These are phyloP conservation scores for Sebastolobus altivelis DNA, from an alignment of 2,797 vertebrate genomes.

Conservation along the genomic window DNA sequence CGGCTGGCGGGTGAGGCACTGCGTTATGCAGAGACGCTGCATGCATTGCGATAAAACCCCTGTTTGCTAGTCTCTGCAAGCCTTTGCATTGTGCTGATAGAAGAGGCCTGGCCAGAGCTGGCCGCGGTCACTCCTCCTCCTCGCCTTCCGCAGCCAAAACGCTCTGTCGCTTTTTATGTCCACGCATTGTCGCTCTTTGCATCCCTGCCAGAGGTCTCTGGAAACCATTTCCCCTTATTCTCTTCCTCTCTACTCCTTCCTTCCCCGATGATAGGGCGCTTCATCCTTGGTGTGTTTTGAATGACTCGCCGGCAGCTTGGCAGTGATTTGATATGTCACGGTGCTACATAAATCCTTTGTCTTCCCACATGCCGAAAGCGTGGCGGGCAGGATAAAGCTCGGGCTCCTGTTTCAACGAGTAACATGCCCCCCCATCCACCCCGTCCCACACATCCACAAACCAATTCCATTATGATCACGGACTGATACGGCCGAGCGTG, in stretches of 20 bases:
- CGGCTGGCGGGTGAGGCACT: conserved; percentile 60
- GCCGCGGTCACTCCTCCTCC: conserved; percentile 40
- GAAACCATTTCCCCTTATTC: conserved; percentile 49
- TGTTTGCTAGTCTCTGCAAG: conserved; percentile 64
- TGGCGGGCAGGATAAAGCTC: conserved; percentile 67
- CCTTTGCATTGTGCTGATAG: conserved; percentile 66
- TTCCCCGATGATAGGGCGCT: conserved; percentile 56
- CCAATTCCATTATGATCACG: conserved; percentile 83
- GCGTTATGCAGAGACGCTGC: conserved; percentile 59
- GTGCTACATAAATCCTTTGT: conserved; percentile 82
- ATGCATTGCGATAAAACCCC: conserved; percentile 66
- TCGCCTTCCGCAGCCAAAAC: conserved; percentile 39
- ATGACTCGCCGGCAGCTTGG: conserved; percentile 71
- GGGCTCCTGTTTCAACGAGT: conserved; percentile 68
- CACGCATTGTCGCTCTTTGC: conserved; percentile 65
- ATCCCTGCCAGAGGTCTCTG: conserved; percentile 64
- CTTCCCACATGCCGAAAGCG: conserved; percentile 69
- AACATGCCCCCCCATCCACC: neutral
- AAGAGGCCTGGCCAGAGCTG: conserved; percentile 61
- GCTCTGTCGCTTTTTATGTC: conserved; percentile 48
- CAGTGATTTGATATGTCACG: conserved; percentile 78
- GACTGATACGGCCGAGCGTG: conserved; percentile 67
- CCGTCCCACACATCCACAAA: conserved; percentile 65
- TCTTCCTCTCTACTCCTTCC: conserved; percentile 27
- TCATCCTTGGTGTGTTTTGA: conserved; percentile 72